These are phyloP conservation scores for Caenorhabditis brenneri DNA, from an alignment of 1,140 invertebrate genomes.

Conservation along the genomic window DNA sequence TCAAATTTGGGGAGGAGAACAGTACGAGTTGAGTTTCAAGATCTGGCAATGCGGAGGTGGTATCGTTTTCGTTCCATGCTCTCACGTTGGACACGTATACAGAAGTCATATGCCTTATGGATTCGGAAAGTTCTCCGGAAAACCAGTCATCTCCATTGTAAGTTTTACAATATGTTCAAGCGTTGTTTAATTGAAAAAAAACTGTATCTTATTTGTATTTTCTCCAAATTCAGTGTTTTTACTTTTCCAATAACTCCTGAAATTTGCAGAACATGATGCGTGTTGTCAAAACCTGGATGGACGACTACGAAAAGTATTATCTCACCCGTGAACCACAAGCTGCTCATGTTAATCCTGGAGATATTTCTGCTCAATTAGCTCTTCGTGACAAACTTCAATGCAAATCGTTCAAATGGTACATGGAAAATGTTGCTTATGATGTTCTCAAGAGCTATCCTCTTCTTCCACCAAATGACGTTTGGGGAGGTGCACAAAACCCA, in stretches of 20 bases:
- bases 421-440: conserved; percentile 90
- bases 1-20: conserved; percentile 90
- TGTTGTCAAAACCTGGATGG: conserved; percentile 78
- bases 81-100: conserved; percentile 95
- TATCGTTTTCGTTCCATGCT: conserved; percentile 98
- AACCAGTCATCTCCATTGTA: conserved; percentile 90
- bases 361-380: conserved; percentile 81
- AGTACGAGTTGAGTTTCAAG: conserved; percentile 95
- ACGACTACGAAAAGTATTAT: conserved; percentile 85
- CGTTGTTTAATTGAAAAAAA: too few relatives aligned
- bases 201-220: too few relatives aligned
- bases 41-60: conserved; percentile 98
- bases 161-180: too few relatives aligned
- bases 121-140: conserved; percentile 86
- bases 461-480: conserved; percentile 89
- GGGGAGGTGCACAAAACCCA: conserved; percentile 81
- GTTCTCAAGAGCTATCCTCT: conserved; percentile 86
- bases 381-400: conserved; percentile 82
- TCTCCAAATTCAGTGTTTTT: too few relatives aligned
- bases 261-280: conserved; percentile 75
- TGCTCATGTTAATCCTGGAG: conserved; percentile 75
- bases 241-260: background rate
- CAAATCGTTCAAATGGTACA: conserved; percentile 93
- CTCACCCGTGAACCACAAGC: conserved; percentile 76
- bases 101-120: conserved; percentile 96